Percentiles rank a stretch among this genome's conserved stretches.
Evolutionary conservation across 2,113 vertebrate genomes (phyloP).

Genomic region (Campylorhamphus procurvoides): DNA sequence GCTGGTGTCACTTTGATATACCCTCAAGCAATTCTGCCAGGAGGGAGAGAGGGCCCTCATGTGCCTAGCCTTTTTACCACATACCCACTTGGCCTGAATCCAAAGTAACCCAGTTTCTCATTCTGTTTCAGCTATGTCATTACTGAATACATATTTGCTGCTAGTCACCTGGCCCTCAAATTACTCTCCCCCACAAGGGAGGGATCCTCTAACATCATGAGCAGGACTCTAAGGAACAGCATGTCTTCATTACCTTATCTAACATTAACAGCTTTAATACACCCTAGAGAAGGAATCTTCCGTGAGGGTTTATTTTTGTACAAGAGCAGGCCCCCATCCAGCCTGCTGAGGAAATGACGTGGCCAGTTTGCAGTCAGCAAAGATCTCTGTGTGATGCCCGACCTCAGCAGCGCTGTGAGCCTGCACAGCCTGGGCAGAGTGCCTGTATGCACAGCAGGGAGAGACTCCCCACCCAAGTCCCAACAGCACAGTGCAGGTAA

Average conservation of each 20-base stretch:
- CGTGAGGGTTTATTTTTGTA: neutral
- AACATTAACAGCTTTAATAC: neutral
- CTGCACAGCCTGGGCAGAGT: neutral
- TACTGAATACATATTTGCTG: neutral
- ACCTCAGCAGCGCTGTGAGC: fast-evolving
- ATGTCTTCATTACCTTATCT: neutral
- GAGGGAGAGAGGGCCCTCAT: neutral
- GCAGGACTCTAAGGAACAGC: neutral
- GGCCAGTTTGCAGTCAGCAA: neutral
- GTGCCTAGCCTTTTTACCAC: neutral
- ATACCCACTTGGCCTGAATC: neutral
- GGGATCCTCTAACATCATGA: neutral
- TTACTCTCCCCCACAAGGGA: neutral
- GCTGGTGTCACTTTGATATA: neutral
- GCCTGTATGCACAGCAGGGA: neutral
- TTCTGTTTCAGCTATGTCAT: neutral
- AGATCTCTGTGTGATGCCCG: neutral
- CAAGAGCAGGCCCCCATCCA: neutral
- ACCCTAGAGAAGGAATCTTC: neutral
- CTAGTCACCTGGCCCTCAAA: neutral
- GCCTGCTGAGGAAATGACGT: neutral
- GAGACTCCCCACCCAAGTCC: neutral
- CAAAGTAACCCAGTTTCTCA: neutral
- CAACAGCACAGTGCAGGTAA: neutral
- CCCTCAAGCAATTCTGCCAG: neutral